Base-by-base conservation (phyloP, 1,140 invertebrate species). In the Trichonephila inaurata region DNA sequence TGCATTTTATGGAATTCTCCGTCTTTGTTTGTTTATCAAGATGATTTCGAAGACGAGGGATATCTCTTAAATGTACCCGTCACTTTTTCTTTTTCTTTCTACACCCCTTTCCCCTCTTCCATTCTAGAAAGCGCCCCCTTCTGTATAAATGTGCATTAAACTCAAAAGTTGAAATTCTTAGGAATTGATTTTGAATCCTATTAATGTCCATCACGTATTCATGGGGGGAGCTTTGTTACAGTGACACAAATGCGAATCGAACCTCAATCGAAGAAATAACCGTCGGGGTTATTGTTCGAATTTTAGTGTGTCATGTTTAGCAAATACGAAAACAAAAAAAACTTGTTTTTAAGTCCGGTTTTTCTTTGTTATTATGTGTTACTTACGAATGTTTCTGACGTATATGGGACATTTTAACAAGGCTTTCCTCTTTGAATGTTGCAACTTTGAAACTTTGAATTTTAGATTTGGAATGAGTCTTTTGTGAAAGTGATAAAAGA, bases 191-290 rank as follows among this genome's bases (percentile, higher is more conserved):
- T 33, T 40, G 72, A 77, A 77, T 77, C 28, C 3, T 28, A 77
- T 77, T 77, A 77, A 77, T 77, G 72, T 77, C 72, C 14, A 77
- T 77, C 72, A 77, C 72, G 72, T 77, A 77, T 77, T 77, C 72
- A 77, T 77, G 72, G 28, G 12, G 24, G 28, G 6, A 16, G 14
- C 12, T 69, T 28, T n/a, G 66, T 24, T 69, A 3, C 24, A n/a
- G n/a, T 69, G 72, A 77, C 72, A 69, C 51, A 77, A 77, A 77
- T 6, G 28, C 72, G 18, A 77, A 33, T 77, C 0, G 72, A 33
- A 40, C 14, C 16, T 28, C 18, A 77, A 77, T 77, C 69, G 28
- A 33, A 77, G 72, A 77, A 77, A 40, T 40, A 28, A 18, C 72
- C 28, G 7, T 40, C 14, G 10, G 33, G 33, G 72, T 77, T 77